phyloP scores from a whole-genome alignment of 2,888 invertebrate genomes.

The Acrobasis repandana region DNA sequence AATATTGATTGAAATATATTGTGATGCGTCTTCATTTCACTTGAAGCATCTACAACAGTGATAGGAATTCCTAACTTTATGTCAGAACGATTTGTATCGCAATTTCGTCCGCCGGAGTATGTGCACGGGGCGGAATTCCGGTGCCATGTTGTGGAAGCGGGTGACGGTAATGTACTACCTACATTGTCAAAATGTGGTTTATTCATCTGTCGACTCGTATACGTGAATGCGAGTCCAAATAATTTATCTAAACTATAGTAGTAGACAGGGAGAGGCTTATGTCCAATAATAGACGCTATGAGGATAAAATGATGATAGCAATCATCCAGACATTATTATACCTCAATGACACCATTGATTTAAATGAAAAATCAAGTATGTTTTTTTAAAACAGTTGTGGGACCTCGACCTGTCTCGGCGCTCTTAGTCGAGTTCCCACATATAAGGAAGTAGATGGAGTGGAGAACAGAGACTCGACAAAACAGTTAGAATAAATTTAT shows the following conservation, averaged over 20 bases:
- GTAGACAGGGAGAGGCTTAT: neutral
- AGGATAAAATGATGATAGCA: too few relatives aligned
- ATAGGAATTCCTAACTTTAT: conserved; percentile 13
- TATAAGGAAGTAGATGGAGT: too few relatives aligned
- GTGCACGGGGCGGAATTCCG: conserved; percentile 21
- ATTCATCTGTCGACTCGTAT: neutral
- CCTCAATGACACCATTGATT: too few relatives aligned
- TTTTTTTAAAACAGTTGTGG: too few relatives aligned
- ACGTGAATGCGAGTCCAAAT: neutral
- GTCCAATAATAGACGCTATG: too few relatives aligned
- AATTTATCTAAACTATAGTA: neutral
- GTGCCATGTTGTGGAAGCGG: neutral
- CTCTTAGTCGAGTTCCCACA: too few relatives aligned
- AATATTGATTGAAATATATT: neutral
- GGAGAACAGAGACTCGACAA: too few relatives aligned
- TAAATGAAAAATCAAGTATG: too few relatives aligned
- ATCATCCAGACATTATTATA: too few relatives aligned
- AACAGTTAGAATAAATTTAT: too few relatives aligned
- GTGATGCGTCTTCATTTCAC: neutral
- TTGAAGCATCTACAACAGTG: neutral
- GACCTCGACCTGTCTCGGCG: too few relatives aligned
- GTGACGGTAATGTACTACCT: conserved; percentile 2
- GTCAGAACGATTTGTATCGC: conserved; percentile 15
- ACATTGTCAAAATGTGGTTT: conserved; percentile 17
- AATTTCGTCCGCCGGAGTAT: conserved; percentile 10